phyloP scores from a whole-genome alignment of 2,888 invertebrate species.

The Stomorhina lunata region DNA sequence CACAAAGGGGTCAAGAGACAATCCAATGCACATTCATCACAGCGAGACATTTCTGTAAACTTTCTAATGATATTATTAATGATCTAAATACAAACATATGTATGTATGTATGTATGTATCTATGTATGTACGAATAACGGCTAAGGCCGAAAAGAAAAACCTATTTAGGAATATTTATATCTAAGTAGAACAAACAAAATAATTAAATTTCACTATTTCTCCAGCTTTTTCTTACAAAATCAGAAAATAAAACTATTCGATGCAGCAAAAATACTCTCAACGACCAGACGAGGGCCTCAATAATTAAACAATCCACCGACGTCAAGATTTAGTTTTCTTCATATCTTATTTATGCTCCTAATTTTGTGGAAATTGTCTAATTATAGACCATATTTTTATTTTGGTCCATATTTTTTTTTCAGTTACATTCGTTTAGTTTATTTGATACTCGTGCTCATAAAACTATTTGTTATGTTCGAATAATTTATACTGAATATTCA shows the following conservation, averaged over 20 bases:
- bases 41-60: neutral
- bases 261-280: neutral
- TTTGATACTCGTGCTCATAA: neutral
- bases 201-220: neutral
- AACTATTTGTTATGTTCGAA: neutral
- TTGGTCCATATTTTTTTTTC: neutral
- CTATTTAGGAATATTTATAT: too few relatives aligned
- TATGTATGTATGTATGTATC: too few relatives aligned
- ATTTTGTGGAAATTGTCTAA: constrained; percentile 22
- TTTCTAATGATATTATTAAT: neutral
- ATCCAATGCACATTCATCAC: neutral
- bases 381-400: constrained; percentile 3
- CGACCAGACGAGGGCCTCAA: neutral
- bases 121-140: too few relatives aligned
- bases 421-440: neutral
- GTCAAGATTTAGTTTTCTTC: constrained; percentile 7
- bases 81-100: neutral
- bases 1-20: constrained; percentile 5
- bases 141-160: too few relatives aligned
- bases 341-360: constrained; percentile 1
- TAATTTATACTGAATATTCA: constrained; percentile 12
- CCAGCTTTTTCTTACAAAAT: too few relatives aligned
- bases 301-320: constrained; percentile 7
- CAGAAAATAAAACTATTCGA: neutral
- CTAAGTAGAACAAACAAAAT: neutral